These are phyloP conservation scores for Dryadula phaetusa DNA, from an alignment of 2,888 invertebrate species.

Conservation along the genomic window DNA sequence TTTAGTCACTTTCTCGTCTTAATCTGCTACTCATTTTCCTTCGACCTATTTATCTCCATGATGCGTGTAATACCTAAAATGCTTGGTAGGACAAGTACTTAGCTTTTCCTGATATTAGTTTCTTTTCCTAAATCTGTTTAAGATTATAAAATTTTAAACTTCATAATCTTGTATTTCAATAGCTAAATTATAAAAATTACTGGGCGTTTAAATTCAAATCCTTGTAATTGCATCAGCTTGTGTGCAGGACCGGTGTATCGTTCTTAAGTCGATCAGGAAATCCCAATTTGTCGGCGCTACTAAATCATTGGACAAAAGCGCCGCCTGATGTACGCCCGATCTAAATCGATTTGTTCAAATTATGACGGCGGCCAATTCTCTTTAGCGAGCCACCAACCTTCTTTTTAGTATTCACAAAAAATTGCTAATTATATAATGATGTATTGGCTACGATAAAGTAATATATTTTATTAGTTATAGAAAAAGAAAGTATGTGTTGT, in stretches of 20 bases:
- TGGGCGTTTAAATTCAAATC: conserved; percentile 73
- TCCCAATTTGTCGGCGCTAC: conserved; percentile 79
- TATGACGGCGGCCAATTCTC: conserved; percentile 56
- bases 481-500: background rate
- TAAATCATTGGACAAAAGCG: conserved; percentile 81
- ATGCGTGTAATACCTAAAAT: background rate
- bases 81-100: too few species aligned
- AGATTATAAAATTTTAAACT: background rate
- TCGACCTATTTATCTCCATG: background rate
- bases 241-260: conserved; percentile 58
- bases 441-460: background rate
- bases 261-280: conserved; percentile 62
- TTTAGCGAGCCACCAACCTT: conserved; percentile 26
- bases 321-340: conserved; percentile 78
- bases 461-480: background rate
- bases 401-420: conserved; percentile 30
- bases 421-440: conserved; percentile 30
- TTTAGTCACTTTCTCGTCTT: conserved; percentile 53
- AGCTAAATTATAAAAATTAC: conserved; percentile 59
- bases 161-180: conserved; percentile 20
- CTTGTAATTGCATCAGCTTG: conserved; percentile 76
- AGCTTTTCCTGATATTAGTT: background rate
- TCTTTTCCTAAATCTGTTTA: background rate
- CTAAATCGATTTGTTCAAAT: conserved; percentile 83
- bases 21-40: conserved; percentile 29